These are phyloP conservation scores for Bubo blakistoni DNA, from an alignment of 2,113 vertebrate species.

Conservation along the genomic window DNA sequence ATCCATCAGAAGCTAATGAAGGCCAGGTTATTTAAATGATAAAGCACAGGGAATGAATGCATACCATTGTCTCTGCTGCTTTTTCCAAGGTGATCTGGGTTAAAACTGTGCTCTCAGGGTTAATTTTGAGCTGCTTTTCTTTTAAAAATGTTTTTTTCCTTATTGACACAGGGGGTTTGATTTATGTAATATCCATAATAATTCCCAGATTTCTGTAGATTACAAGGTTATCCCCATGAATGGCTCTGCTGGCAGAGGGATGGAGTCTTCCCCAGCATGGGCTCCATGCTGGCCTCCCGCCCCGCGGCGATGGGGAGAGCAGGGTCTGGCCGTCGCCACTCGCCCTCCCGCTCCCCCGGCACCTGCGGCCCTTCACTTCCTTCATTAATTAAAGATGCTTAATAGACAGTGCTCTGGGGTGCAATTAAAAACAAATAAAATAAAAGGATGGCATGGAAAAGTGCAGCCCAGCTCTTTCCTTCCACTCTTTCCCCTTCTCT, in stretches of 20 bases:
- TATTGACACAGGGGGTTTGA: background rate
- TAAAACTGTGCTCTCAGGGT: background rate
- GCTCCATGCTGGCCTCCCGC: fast-evolving
- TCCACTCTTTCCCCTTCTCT: fast-evolving
- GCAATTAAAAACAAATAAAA: background rate
- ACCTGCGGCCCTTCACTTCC: background rate
- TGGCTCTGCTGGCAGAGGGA: background rate
- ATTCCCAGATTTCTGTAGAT: slow-evolving; percentile 11
- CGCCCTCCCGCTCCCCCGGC: fast-evolving
- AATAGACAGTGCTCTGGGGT: background rate
- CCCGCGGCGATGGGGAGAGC: background rate
- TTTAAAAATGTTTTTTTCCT: slow-evolving; percentile 13
- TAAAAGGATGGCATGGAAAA: fast-evolving
- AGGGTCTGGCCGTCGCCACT: fast-evolving
- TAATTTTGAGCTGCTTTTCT: slow-evolving; percentile 37
- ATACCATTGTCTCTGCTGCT: background rate
- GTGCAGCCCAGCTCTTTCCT: background rate
- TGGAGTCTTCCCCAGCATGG: fast-evolving
- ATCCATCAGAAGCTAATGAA: slow-evolving; percentile 3
- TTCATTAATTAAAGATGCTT: background rate
- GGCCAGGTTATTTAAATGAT: slow-evolving; percentile 39
- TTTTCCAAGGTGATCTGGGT: slow-evolving; percentile 27
- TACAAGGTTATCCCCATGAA: background rate
- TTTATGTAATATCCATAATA: slow-evolving; percentile 18
- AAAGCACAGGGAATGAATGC: slow-evolving; percentile 20